Evolutionary conservation across 2,113 vertebrate species (phyloP).

Genomic region (Cephalopholis sonnerati): DNA sequence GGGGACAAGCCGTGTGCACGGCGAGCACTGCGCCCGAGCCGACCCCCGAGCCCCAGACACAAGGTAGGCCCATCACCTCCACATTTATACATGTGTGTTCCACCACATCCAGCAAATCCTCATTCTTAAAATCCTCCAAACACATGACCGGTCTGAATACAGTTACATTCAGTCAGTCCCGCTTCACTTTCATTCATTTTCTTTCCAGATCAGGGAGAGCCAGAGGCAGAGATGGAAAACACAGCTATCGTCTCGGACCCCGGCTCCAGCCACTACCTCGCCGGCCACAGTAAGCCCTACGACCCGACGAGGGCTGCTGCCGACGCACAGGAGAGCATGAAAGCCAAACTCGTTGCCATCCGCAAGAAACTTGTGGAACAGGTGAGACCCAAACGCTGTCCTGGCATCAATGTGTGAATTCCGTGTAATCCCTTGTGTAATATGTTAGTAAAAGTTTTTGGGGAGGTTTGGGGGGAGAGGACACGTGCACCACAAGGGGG

Average conservation of each 20-base stretch:
- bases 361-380: constrained; percentile 87
- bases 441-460: constrained; percentile 71
- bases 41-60: constrained; percentile 71
- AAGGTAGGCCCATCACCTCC: constrained; percentile 73
- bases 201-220: constrained; percentile 76
- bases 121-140: background rate
- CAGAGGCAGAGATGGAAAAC: constrained; percentile 81
- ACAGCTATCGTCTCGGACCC: constrained; percentile 85
- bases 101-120: constrained; percentile 22
- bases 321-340: constrained; percentile 88
- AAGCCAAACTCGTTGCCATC: constrained; percentile 81
- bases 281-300: constrained; percentile 83
- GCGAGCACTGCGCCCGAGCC: constrained; percentile 65
- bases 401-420: background rate
- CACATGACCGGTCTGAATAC: background rate
- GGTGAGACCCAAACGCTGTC: constrained; percentile 70
- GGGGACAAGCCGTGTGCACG: constrained; percentile 89
- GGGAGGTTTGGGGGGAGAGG: background rate
- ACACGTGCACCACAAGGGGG: constrained; percentile 71
- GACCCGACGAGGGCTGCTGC: constrained; percentile 84
- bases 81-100: constrained; percentile 9
- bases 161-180: background rate
- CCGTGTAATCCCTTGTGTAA: background rate
- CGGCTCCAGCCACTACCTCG: constrained; percentile 80
- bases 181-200: background rate